Evolutionary conservation across 2,113 vertebrate species (phyloP).

Genomic region (Tonatia bakeri): DNA sequence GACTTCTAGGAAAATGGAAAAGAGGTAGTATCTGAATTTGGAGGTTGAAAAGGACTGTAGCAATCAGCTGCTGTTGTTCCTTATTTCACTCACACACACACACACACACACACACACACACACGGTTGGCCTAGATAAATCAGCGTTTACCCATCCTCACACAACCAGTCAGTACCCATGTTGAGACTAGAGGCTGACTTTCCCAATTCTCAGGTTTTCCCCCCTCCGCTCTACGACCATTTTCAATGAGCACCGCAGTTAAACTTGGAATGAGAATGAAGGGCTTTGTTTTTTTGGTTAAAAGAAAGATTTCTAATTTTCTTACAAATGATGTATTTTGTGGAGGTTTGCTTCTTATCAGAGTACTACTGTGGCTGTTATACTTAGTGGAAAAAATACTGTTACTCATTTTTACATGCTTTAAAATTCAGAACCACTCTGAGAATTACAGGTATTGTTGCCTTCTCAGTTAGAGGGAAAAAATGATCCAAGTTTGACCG

Average conservation of each 20-base stretch:
- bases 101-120: too few relatives aligned
- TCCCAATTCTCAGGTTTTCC: background rate
- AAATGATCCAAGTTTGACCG: slow-evolving; percentile 26
- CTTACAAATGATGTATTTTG: background rate
- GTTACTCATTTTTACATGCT: background rate
- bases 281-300: background rate
- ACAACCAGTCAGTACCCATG: background rate
- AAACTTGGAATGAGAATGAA: slow-evolving; percentile 4
- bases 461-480: background rate
- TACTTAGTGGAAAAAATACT: background rate
- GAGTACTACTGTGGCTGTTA: background rate
- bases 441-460: background rate
- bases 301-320: background rate
- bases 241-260: background rate
- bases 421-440: background rate
- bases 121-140: background rate
- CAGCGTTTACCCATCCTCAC: background rate
- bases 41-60: background rate
- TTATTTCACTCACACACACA: background rate
- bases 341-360: background rate
- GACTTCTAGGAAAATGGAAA: background rate
- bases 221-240: background rate
- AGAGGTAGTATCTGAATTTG: background rate
- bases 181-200: background rate
- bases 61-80: background rate